Evolutionary conservation across 1,140 invertebrate species (phyloP).

Genomic region (Bilobella aurantiaca): DNA sequence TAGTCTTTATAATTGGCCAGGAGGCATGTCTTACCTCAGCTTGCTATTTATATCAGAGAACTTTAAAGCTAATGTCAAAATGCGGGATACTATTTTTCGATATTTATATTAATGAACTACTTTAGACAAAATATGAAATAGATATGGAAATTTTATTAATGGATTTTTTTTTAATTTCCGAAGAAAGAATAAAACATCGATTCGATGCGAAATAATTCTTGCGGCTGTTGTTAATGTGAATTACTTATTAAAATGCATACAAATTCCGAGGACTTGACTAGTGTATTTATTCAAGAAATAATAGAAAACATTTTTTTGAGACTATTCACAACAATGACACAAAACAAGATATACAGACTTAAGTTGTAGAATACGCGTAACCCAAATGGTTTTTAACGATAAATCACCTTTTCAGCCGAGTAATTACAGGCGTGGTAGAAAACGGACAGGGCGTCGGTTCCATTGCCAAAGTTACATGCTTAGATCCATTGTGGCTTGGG

Average conservation of each 20-base stretch:
- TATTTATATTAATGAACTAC: neutral
- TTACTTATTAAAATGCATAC: too few relatives aligned
- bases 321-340: neutral
- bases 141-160: neutral
- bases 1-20: neutral
- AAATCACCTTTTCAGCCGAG: too few relatives aligned
- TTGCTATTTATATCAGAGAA: too few relatives aligned
- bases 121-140: neutral
- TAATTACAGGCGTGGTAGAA: too few relatives aligned
- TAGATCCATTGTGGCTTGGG: too few relatives aligned
- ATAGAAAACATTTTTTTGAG: neutral
- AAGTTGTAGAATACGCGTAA: too few relatives aligned
- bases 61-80: neutral
- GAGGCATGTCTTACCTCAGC: neutral
- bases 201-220: too few relatives aligned
- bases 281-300: neutral
- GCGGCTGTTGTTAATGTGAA: too few relatives aligned
- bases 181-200: neutral
- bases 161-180: neutral
- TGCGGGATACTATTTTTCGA: neutral
- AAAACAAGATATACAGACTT: neutral
- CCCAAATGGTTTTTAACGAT: too few relatives aligned
- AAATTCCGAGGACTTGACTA: neutral
- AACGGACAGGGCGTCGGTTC: too few relatives aligned
- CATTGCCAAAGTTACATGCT: too few relatives aligned